These are phyloP conservation scores for Corydoras sp. DNA, from an alignment of 2,113 vertebrate genomes.

Conservation along the genomic window DNA sequence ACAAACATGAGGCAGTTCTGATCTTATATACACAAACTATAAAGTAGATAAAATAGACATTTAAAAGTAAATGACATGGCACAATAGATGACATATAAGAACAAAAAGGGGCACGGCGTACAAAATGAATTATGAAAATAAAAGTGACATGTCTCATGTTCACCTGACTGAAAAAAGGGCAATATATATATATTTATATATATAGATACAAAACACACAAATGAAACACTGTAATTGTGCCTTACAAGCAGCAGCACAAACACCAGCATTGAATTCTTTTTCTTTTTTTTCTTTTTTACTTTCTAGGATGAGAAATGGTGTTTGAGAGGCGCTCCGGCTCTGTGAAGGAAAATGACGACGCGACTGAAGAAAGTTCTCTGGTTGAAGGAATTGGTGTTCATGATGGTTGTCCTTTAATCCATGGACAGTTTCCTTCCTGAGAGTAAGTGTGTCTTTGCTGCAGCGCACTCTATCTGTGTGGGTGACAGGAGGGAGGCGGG, in stretches of 20 bases:
- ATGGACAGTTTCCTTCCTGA: slow-evolving; percentile 70
- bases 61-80: slow-evolving; percentile 55
- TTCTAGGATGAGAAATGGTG: slow-evolving; percentile 55
- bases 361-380: slow-evolving; percentile 52
- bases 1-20: slow-evolving; percentile 59
- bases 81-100: slow-evolving; percentile 63
- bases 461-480: slow-evolving; percentile 23
- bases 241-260: slow-evolving; percentile 71
- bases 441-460: slow-evolving; percentile 51
- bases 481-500: slow-evolving; percentile 26
- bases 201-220: slow-evolving; percentile 79
- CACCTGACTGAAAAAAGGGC: slow-evolving; percentile 73
- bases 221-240: slow-evolving; percentile 77
- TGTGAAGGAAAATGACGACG: slow-evolving; percentile 44
- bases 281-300: slow-evolving; percentile 5
- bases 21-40: slow-evolving; percentile 71
- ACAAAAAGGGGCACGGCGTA: slow-evolving; percentile 57
- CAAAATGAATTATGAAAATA: slow-evolving; percentile 67
- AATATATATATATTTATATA: slow-evolving; percentile 58
- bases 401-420: slow-evolving; percentile 56
- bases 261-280: slow-evolving; percentile 42
- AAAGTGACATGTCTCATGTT: slow-evolving; percentile 61
- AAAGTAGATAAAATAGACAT: slow-evolving; percentile 61
- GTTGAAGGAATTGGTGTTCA: slow-evolving; percentile 58
- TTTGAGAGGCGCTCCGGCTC: slow-evolving; percentile 37